Percentiles rank a stretch among this genome's conserved stretches.
These are phyloP conservation scores for Poeciliopsis gracilis DNA, from an alignment of 2,797 vertebrate genomes.

Conservation along the genomic window DNA sequence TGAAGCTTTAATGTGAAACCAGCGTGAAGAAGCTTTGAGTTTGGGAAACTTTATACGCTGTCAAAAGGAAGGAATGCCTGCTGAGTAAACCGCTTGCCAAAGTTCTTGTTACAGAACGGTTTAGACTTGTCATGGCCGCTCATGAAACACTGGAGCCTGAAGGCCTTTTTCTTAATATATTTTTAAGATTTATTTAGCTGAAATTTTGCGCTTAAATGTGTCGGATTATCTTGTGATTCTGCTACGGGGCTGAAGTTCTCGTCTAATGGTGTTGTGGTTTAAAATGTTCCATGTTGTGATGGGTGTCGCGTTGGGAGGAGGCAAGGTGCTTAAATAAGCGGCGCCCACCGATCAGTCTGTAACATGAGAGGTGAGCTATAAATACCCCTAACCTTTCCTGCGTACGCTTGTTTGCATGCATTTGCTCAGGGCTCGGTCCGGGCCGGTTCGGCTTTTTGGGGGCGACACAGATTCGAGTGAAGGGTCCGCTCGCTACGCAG, in stretches of 20 bases:
- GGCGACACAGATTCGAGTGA: conserved; percentile 63
- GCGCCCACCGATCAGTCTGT: conserved; percentile 76
- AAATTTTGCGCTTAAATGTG: too few relatives aligned
- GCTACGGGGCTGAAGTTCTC: background rate
- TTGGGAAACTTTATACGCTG: conserved; percentile 9
- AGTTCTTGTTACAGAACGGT: conserved; percentile 42
- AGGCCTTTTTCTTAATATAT: conserved; percentile 37
- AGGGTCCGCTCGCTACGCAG: conserved; percentile 4
- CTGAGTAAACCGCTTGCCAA: conserved; percentile 28
- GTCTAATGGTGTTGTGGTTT: conserved; percentile 17
- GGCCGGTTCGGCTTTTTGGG: conserved; percentile 45
- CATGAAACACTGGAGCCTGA: conserved; percentile 37
- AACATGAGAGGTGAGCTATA: conserved; percentile 83
- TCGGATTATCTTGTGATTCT: background rate
- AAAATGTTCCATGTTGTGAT: conserved; percentile 43
- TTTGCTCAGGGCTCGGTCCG: conserved; percentile 59
- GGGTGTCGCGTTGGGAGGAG: conserved; percentile 63
- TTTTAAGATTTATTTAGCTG: conserved; percentile 12
- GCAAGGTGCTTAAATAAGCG: conserved; percentile 79
- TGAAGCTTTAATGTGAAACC: background rate
- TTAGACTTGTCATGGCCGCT: conserved; percentile 67
- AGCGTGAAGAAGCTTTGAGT: background rate
- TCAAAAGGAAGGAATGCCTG: conserved; percentile 49
- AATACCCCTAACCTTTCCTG: conserved; percentile 86
- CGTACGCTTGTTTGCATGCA: conserved; percentile 67